Base-by-base conservation (phyloP, 2,888 invertebrate species). In the Drosophila kuntzei region DNA sequence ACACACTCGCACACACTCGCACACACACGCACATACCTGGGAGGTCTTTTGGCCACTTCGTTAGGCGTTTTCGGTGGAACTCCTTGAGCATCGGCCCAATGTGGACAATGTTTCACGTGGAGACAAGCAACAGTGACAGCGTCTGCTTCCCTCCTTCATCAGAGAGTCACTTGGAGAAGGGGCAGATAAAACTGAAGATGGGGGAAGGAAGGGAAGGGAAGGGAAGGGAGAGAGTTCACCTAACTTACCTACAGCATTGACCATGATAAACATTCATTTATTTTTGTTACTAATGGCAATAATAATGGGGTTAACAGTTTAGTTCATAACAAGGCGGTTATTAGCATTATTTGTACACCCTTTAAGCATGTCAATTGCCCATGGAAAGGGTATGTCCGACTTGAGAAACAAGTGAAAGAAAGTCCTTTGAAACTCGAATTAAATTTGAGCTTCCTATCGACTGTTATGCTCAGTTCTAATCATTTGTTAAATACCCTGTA, bases 41-140 rank as follows among this genome's bases (percentile, higher is more conserved):
- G 82, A 85, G 82, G 82, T 82, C 82, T 81, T 36, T 62, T 32
- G 64, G 72, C 79, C 77, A 86, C 85, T 83, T 82, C 84, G 83
- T 86, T 80, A 75, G 80, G 68, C 70, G 61, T 55, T 74, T 86
- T 86, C 80, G 66, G 53, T 72, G 80, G 83, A 83, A 83, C 83
- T 86, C 78, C 73, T 86, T 76, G 68, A 80, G 36, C 44, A 51
- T 54, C 43, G 43, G 20, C 34, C 12, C 41, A 43, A n/a, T n/a
- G 43, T 79, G 79, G 84, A 83, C 83, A 81, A 73, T 79, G 81
- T 81, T 79, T 79, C 66, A 81, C 76, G 72, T 78, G 75, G 64
- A 59, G 67, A 61, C 66, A 62, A 16, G 68, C 65, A 60, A 60
- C 65, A 66, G 62, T 59, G 61, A 75, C 71, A 75, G 63, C 58